Percentiles rank a stretch among this genome's conserved stretches.
These are phyloP conservation scores for Hypsopygia costalis DNA, from an alignment of 2,888 invertebrate species.

Conservation along the genomic window DNA sequence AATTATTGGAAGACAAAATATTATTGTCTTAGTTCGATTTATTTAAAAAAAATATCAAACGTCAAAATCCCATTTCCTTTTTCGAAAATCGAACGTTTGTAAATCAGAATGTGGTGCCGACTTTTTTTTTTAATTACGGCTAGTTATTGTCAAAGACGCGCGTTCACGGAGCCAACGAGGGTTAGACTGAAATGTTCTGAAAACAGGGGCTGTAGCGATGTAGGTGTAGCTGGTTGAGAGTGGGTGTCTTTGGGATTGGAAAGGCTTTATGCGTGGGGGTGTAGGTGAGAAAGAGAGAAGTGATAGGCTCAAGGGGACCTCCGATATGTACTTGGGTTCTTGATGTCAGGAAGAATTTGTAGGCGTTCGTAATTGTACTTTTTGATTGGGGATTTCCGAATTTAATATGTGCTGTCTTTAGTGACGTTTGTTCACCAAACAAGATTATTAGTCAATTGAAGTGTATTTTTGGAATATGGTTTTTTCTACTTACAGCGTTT, in stretches of 20 bases:
- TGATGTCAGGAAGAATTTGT: slow-evolving; percentile 60
- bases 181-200: slow-evolving; percentile 59
- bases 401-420: slow-evolving; percentile 46
- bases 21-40: slow-evolving; percentile 17
- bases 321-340: slow-evolving; percentile 43
- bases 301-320: slow-evolving; percentile 37
- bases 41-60: slow-evolving; percentile 20
- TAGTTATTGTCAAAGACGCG: slow-evolving; percentile 22
- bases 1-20: slow-evolving; percentile 17
- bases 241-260: slow-evolving; percentile 58
- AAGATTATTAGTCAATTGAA: neutral
- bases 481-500: too few species aligned
- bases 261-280: slow-evolving; percentile 19
- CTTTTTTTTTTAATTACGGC: slow-evolving; percentile 15
- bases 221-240: slow-evolving; percentile 43
- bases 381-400: slow-evolving; percentile 59
- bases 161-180: slow-evolving; percentile 33
- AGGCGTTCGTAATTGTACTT: slow-evolving; percentile 64
- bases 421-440: slow-evolving; percentile 18
- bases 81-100: slow-evolving; percentile 11
- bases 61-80: slow-evolving; percentile 40
- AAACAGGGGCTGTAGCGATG: slow-evolving; percentile 58
- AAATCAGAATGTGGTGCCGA: slow-evolving; percentile 13
- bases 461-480: too few species aligned
- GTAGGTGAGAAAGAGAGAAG: slow-evolving; percentile 28